A percentile compares a stretch with the other conserved stretches of the same genome.
Evolutionary conservation across 2,888 invertebrate genomes (phyloP).

Genomic region (Stratiomys singularior): DNA sequence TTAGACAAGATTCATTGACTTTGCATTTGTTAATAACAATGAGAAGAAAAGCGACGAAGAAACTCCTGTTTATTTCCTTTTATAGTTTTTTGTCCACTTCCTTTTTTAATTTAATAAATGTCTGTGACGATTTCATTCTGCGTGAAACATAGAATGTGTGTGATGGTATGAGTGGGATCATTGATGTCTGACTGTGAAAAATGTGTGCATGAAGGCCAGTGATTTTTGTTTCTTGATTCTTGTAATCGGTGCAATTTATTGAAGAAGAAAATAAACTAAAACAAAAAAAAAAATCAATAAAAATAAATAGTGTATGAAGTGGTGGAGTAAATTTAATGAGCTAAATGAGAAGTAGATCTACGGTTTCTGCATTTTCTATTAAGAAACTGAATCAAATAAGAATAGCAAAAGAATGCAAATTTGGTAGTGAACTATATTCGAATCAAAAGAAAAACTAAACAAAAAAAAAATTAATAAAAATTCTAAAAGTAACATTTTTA

Average conservation of each 20-base stretch:
- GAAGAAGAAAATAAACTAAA: slow-evolving; percentile 51
- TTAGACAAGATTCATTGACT: slow-evolving; percentile 48
- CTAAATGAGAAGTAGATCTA: slow-evolving; percentile 20
- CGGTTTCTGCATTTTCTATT: slow-evolving; percentile 44
- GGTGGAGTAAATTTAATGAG: slow-evolving; percentile 33
- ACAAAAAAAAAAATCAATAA: background rate
- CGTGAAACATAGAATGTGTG: background rate
- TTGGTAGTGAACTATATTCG: slow-evolving; percentile 40
- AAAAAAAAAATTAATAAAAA: slow-evolving; percentile 20
- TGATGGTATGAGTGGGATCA: slow-evolving; percentile 52
- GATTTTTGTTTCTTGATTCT: slow-evolving; percentile 52
- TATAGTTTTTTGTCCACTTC: slow-evolving; percentile 12
- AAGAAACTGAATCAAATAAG: slow-evolving; percentile 37
- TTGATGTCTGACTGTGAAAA: background rate
- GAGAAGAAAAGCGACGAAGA: slow-evolving; percentile 41
- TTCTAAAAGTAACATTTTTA: slow-evolving; percentile 32
- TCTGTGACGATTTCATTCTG: slow-evolving; percentile 10
- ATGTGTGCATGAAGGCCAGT: slow-evolving; percentile 53
- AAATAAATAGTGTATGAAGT: slow-evolving; percentile 12
- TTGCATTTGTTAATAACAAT: slow-evolving; percentile 19
- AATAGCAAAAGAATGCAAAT: background rate
- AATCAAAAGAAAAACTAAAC: slow-evolving; percentile 21
- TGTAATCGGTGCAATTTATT: slow-evolving; percentile 56
- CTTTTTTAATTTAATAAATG: slow-evolving; percentile 21
- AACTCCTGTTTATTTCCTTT: background rate